phyloP scores from a whole-genome alignment of 2,113 vertebrate genomes.

The Oceanodroma tethys region DNA sequence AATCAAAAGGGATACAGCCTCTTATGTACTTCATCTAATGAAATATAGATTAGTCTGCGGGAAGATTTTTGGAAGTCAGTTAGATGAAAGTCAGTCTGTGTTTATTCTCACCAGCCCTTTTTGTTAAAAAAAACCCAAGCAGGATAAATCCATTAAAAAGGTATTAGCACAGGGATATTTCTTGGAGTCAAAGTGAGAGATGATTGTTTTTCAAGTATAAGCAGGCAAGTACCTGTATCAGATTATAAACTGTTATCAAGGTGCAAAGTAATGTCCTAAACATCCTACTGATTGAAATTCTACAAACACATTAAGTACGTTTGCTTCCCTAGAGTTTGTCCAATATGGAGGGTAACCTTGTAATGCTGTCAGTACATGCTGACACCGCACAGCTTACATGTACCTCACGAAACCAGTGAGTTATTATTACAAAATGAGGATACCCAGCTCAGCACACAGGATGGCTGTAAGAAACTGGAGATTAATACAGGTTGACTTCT shows the following conservation, averaged over 20 bases:
- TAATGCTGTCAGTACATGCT: neutral
- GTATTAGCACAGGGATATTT: neutral
- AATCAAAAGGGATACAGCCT: neutral
- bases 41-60: conserved; percentile 11
- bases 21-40: neutral
- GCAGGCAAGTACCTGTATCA: neutral
- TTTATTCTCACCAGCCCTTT: neutral
- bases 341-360: neutral
- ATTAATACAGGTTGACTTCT: neutral
- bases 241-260: neutral
- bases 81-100: neutral
- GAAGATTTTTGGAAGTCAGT: conserved; percentile 10
- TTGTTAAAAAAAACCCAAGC: neutral
- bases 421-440: neutral
- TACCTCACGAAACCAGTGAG: neutral
- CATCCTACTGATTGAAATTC: neutral
- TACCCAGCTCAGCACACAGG: neutral
- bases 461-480: accelerated
- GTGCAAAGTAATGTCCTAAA: neutral
- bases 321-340: neutral
- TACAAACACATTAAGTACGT: neutral
- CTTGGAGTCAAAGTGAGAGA: neutral
- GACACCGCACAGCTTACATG: accelerated
- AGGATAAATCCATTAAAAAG: neutral
- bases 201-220: neutral